Conservation (phyloP, 2,113 vertebrate genomes). For the Eublepharis macularius region DNA sequence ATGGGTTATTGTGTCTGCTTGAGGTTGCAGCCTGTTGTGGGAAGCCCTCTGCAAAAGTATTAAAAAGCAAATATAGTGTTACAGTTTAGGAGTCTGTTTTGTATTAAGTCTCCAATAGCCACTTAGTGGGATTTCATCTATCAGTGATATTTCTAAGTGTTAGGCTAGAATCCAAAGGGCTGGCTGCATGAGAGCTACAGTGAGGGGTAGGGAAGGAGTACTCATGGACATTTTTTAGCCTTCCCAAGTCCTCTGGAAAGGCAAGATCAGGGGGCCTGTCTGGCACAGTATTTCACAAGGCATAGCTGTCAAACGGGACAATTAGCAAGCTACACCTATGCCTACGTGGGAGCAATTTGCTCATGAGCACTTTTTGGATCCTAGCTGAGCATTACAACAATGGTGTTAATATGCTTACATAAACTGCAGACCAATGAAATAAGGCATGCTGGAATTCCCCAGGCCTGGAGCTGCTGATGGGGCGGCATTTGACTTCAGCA, state of each 20-base stretch:
- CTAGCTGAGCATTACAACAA: neutral
- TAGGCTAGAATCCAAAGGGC: neutral
- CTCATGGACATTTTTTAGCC: neutral
- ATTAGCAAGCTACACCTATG: neutral
- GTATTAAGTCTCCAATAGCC: neutral
- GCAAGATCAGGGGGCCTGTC: neutral
- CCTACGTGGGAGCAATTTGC: neutral
- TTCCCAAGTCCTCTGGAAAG: neutral
- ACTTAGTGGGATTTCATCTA: neutral
- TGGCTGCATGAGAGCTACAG: neutral
- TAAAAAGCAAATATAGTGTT: no score
- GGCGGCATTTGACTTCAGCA: neutral
- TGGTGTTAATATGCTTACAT: neutral
- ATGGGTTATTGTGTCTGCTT: neutral
- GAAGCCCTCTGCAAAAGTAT: neutral
- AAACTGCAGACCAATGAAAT: neutral
- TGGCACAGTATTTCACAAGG: neutral
- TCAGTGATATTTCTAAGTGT: neutral
- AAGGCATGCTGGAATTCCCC: neutral
- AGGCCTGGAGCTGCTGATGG: neutral
- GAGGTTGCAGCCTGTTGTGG: neutral
- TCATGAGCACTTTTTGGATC: neutral
- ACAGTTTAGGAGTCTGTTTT: neutral
- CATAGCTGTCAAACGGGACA: neutral
- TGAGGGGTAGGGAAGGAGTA: no score